Evolutionary conservation across 2,113 vertebrate species (phyloP).

Genomic region (Notarius lentiginosus): DNA sequence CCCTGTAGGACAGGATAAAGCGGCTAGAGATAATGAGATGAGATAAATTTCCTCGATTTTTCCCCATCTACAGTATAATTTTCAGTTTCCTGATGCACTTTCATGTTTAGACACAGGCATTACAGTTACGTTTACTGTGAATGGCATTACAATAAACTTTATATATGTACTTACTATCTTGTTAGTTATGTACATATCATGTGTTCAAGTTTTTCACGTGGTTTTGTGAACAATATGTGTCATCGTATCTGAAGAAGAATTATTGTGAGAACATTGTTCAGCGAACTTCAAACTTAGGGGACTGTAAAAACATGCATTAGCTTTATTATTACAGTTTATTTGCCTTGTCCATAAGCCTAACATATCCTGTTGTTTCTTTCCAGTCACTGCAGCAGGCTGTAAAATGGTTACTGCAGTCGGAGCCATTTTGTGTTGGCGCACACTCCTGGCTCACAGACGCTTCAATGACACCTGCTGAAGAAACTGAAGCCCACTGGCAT

Average conservation of each 20-base stretch:
- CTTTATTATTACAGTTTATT: neutral
- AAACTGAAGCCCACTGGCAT: slow-evolving; percentile 57
- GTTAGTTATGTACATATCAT: neutral
- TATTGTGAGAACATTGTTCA: neutral
- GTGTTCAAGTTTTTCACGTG: neutral
- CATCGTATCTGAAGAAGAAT: neutral
- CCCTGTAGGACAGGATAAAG: too few species aligned
- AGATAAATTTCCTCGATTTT: neutral
- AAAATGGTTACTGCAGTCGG: slow-evolving; percentile 21
- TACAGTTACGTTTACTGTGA: neutral
- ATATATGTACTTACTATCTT: neutral
- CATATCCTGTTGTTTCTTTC: neutral
- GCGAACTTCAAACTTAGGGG: neutral
- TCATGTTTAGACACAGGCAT: neutral
- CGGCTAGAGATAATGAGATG: too few species aligned
- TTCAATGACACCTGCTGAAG: slow-evolving; percentile 57
- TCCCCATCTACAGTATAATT: neutral
- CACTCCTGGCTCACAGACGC: slow-evolving; percentile 38
- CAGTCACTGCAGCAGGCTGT: neutral
- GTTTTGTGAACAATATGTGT: neutral
- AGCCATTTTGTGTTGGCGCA: slow-evolving; percentile 56
- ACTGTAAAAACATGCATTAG: neutral
- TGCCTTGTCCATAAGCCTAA: neutral
- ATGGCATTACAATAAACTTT: neutral
- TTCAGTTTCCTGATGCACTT: neutral